Evolutionary conservation across 2,888 invertebrate genomes (phyloP), one percentile per base, ranked within the genome.

Genomic region (Bombylius discolor): DNA sequence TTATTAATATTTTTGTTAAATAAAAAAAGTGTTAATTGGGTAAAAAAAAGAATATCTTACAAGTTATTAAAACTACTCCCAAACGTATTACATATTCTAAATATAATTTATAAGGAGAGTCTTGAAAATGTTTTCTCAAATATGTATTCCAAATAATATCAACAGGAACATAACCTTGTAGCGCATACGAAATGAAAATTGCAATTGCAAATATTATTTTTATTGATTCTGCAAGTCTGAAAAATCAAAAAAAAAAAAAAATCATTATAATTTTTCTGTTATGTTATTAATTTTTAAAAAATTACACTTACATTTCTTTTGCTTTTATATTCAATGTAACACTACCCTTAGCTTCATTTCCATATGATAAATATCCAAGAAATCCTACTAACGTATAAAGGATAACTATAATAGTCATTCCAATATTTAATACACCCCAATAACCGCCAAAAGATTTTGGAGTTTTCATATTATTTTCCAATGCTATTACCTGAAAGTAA

Each of bases 141-240:
- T 75, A 77, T 45, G 73, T 74, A 54, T 68, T 62, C 86, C 87
- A 89, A 32, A 91, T 74, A 52, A 93, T 87, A 61, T 83, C 82
- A 61, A 92, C 83, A 0, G 92, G 91, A 4, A 94, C 93, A 71
- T 89, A 94, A 64, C 90, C 88, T 76, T 94, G 92, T 5, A 95
- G 78, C 1, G 88, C 89, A 68, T 89, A 91, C 0, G 90, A 85
- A 55, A 92, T 81, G 66, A 86, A 88, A 60, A 94, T 86, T 4
- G 85, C 83, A 3, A 82, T 59, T 0, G 84, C 81, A 60, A 85
- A 81, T 63, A 82, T 75, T 3, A 81, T 64, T 64, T 81, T 81
- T 2, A 84, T 80, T 9, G 75, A 72, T 67, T 83, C 82, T 2
- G 85, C 82, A 68, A 84, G 77, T 56, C 85, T 85, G 67, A 68